phyloP scores from a whole-genome alignment of 2,797 vertebrate genomes.

The Falco rusticolus region DNA sequence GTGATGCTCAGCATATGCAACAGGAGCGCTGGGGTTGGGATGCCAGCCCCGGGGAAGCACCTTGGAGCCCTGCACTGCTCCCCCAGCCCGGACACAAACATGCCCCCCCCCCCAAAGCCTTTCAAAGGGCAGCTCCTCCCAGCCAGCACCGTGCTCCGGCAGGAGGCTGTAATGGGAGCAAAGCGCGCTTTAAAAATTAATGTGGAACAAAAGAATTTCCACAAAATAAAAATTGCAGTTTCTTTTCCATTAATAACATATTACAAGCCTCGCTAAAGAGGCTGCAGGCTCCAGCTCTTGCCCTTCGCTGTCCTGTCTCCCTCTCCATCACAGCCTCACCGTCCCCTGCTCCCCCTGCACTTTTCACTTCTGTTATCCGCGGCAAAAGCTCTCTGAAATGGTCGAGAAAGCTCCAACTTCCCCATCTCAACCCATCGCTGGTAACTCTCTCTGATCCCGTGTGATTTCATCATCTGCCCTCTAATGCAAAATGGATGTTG shows the following conservation, averaged over 20 bases:
- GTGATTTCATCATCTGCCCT: slow-evolving; percentile 31
- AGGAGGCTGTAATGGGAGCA: slow-evolving; percentile 22
- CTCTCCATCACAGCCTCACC: neutral
- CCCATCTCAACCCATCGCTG: neutral
- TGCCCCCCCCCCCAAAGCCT: neutral
- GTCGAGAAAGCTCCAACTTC: neutral
- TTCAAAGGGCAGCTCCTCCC: neutral
- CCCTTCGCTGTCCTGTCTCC: neutral
- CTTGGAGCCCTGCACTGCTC: neutral
- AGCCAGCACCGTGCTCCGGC: neutral
- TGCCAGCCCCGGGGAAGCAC: neutral
- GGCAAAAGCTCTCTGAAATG: neutral
- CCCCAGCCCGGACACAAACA: neutral
- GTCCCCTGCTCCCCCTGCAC: neutral
- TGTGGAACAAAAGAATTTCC: slow-evolving; percentile 47
- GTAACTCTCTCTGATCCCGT: neutral
- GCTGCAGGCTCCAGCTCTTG: slow-evolving; percentile 27
- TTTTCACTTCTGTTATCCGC: neutral
- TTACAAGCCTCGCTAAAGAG: neutral
- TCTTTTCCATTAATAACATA: slow-evolving; percentile 59
- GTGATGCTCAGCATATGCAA: neutral
- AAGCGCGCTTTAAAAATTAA: slow-evolving; percentile 42
- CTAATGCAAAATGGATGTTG: slow-evolving; percentile 55
- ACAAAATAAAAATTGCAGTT: slow-evolving; percentile 53
- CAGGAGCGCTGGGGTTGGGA: neutral